phyloP scores from a whole-genome alignment of 2,113 vertebrate species.

The Cricetomys ansorgei region DNA sequence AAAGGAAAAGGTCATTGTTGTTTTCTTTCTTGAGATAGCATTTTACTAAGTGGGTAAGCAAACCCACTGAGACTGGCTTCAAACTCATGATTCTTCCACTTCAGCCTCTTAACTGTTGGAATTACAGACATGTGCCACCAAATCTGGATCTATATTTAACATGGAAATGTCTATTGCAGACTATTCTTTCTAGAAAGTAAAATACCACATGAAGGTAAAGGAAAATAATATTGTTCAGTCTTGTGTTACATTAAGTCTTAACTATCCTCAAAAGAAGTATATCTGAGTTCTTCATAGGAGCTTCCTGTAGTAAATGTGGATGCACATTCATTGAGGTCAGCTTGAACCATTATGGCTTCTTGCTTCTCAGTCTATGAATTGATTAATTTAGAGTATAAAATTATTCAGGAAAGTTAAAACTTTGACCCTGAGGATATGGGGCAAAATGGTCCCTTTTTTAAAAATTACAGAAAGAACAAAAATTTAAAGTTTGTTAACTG shows the following conservation, averaged over 20 bases:
- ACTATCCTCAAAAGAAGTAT: neutral
- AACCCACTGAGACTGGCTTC: neutral
- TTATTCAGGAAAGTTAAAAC: neutral
- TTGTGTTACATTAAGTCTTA: neutral
- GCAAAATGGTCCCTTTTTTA: neutral
- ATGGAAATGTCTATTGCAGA: neutral
- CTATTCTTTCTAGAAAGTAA: neutral
- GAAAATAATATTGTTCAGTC: neutral
- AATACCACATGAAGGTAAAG: neutral
- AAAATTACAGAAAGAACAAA: neutral
- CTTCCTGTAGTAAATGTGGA: neutral
- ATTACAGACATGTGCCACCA: neutral
- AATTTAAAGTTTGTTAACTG: slow-evolving; percentile 15
- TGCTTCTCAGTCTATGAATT: neutral
- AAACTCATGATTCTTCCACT: neutral
- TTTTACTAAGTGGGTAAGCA: neutral
- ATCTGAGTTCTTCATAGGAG: neutral
- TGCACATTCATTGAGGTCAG: slow-evolving; percentile 37
- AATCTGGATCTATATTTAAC: neutral
- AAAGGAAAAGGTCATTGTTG: neutral
- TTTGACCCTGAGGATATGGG: neutral
- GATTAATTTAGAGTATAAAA: slow-evolving; percentile 2
- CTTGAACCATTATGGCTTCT: slow-evolving; percentile 19
- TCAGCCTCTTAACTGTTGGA: neutral
- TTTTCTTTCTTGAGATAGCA: neutral